A percentile compares a stretch with the other conserved stretches of the same genome.
Conservation (phyloP, 2,888 invertebrate genomes). For the Germaria angustata region DNA sequence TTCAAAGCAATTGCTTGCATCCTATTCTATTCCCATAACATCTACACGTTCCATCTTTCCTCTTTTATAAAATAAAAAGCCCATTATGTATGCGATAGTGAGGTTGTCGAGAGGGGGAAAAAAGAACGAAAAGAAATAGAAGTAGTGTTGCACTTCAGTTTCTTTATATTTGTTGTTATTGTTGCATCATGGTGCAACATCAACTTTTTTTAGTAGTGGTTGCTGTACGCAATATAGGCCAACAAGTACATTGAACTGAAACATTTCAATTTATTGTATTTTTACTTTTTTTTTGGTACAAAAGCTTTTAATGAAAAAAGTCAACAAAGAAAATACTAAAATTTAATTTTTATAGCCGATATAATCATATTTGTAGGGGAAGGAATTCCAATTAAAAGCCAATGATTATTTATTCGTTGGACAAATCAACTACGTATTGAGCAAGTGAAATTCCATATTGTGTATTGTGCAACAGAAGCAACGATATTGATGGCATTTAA, state of each 20-base stretch:
- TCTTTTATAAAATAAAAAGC: not conserved
- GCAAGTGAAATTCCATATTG: too few relatives aligned
- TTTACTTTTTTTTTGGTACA: not conserved
- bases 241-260: conserved; percentile 77
- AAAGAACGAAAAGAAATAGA: not conserved
- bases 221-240: conserved; percentile 73
- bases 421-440: too few relatives aligned
- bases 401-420: not conserved
- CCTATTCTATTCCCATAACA: conserved; percentile 22
- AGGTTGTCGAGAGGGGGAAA: conserved; percentile 40
- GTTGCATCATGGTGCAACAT: conserved; percentile 47
- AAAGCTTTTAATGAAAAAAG: not conserved
- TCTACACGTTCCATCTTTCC: conserved; percentile 22
- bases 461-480: too few relatives aligned
- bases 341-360: conserved; percentile 37
- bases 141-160: conserved; percentile 54
- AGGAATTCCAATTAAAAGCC: not conserved
- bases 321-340: conserved; percentile 27
- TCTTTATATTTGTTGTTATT: conserved; percentile 33
- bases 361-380: not conserved
- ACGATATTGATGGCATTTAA: too few relatives aligned
- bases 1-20: conserved; percentile 31
- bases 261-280: conserved; percentile 6
- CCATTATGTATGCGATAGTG: conserved; percentile 17
- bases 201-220: conserved; percentile 45